Evolutionary conservation across 2,888 invertebrate genomes (phyloP).

Genomic region (Bombylius discolor): DNA sequence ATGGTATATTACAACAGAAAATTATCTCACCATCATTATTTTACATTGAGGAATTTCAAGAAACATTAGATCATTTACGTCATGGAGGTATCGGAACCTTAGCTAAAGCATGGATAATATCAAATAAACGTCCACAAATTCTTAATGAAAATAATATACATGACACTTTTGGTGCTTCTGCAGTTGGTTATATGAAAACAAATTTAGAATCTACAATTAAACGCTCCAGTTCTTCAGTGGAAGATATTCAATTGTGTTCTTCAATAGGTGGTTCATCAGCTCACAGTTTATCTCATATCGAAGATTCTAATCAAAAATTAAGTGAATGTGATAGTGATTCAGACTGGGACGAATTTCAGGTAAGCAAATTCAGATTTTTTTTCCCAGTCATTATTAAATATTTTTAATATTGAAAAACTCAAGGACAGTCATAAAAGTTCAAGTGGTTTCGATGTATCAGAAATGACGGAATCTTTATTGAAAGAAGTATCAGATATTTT

Average conservation of each 20-base stretch:
- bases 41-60: constrained; percentile 82
- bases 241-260: constrained; percentile 24
- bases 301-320: constrained; percentile 20
- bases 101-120: constrained; percentile 49
- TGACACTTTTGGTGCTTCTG: neutral
- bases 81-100: constrained; percentile 63
- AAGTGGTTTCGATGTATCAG: constrained; percentile 52
- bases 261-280: constrained; percentile 29
- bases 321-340: constrained; percentile 62
- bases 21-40: constrained; percentile 61
- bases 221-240: constrained; percentile 40
- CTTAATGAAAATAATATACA: neutral
- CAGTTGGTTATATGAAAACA: constrained; percentile 17
- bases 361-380: neutral
- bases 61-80: constrained; percentile 63
- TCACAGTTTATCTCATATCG: constrained; percentile 29
- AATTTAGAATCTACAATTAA: constrained; percentile 32
- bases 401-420: constrained; percentile 16
- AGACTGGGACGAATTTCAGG: constrained; percentile 52
- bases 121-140: constrained; percentile 47
- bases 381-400: neutral
- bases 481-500: constrained; percentile 54
- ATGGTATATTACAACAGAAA: constrained; percentile 4
- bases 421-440: constrained; percentile 53
- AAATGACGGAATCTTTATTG: constrained; percentile 57